Evolutionary conservation across 1,140 invertebrate species (phyloP), one percentile per base, ranked within the genome.

Genomic region (Orius insidiosus): DNA sequence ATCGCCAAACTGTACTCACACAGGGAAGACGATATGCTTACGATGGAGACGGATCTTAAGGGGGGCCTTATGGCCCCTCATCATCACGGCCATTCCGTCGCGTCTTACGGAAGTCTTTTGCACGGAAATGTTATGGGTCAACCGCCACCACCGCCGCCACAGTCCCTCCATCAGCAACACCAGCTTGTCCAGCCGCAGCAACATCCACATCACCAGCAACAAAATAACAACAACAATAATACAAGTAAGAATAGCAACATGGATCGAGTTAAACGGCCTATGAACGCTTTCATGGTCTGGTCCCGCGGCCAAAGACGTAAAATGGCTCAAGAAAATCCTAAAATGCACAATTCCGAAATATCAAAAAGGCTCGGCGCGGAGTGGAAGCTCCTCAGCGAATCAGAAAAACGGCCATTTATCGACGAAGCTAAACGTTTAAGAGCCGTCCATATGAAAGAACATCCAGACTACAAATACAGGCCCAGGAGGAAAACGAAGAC

Each of bases 201-300:
- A 18, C 56, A 55, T 10, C 68, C 56, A 50, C 57, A 58, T 16
- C 54, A 59, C 13, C 64, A 67, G 38, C 69, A 69, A 24, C 65
- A 67, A 16, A 55, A 56, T n/a, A 59, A 59, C 31, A 61, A 63
- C 6, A 57, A 63, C 2, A 69, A 70, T 54, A 80, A 80, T 55
- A 81, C 81, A 57, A 81, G 78, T 50, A 76, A 68, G 38, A 74
- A 68, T 53, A 80, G 69, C 56, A 84, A 85, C 55, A 67, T 76
- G 36, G 88, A 94, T 57, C 75, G 94, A 0, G 94, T 99, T 7
- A 98, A 98, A 64, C 71, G 95, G 52, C 95, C 95, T 0, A 99
- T 99, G 95, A 98, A 98, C 66, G 95, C 95, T 10, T 99, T 98
- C 64, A 99, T 98, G 95, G 95, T 99, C 10, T 98, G 95, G 95